Base-by-base conservation (phyloP, 2,888 invertebrate species). In the Agonopterix arenella region DNA sequence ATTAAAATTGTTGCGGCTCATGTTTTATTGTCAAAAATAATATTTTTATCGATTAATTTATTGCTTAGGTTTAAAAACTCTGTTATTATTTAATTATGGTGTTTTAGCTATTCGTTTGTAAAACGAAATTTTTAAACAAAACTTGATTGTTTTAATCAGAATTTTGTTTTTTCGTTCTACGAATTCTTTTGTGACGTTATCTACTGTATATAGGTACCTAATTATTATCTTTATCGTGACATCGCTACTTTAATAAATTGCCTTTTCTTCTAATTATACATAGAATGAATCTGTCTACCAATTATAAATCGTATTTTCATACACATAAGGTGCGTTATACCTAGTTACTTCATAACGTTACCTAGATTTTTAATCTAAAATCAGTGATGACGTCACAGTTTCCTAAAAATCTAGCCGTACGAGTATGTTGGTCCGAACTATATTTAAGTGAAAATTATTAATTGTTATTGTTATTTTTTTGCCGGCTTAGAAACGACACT, bases 1-100 rank as follows among this genome's bases (percentile, higher is more conserved):
- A 84, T 84, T 85, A 82, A 84, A 83, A 81, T 84, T 80, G 84
- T 84, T 84, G 76, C 77, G 78, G 80, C 81, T 81, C 75, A 76
- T 70, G 66, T 70, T 72, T 68, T 75, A 74, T 70, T 70, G 63
- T 76, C 70, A 68, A 68, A 66, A 63, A 70, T 66, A 56, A 55
- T 61, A 65, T 63, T 70, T 76, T 77, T 70, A 78, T 73, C 55
- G 50, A 73, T 73, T 81, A 77, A 84, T 84, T 85, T 84, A 84
- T 84, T 84, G 60, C 64, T 71, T 81, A 82, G 77, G 69, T 80
- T 79, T 80, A 66, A 73, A 58, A 28, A 75, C 67, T 64, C 64
- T 76, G 76, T 80, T 82, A 76, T 78, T 76, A 70, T 73, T 75
- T 73, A 66, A 65, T 63, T 68, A 40, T 67, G 66, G 61, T 44